Conservation (phyloP, 1,140 invertebrate species). For the Campoletis sonorensis region DNA sequence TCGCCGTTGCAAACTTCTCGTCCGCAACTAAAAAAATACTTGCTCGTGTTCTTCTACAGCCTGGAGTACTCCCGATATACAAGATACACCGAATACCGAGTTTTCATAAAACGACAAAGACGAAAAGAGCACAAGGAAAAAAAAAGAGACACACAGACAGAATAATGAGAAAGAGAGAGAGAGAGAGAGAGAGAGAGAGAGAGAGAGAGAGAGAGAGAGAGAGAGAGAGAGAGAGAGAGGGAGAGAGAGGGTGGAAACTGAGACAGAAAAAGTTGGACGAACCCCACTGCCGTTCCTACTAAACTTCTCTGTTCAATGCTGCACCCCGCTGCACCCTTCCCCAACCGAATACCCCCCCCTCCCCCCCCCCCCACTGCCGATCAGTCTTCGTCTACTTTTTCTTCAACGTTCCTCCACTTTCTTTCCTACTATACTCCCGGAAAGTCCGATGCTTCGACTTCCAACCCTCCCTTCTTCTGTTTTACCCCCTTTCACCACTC, state of each 20-base stretch:
- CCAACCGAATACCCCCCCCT: slow-evolving; percentile 36
- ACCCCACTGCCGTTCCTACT: not conserved
- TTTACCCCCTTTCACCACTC: not conserved
- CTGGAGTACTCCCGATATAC: not conserved
- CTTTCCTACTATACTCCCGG: slow-evolving; percentile 26
- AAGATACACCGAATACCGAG: not conserved
- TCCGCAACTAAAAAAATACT: not conserved
- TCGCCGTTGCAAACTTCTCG: not conserved
- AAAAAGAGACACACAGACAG: too few species aligned
- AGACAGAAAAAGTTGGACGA: not conserved
- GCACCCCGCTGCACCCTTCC: too few species aligned
- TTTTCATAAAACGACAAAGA: slow-evolving; percentile 12
- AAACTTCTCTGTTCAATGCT: slow-evolving; percentile 43
- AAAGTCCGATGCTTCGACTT: slow-evolving; percentile 19
- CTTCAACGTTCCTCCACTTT: slow-evolving; percentile 38
- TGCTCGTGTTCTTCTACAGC: not conserved
- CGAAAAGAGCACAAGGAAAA: not conserved
- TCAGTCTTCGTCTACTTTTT: slow-evolving; percentile 42
- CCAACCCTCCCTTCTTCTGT: not conserved
- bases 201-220: not conserved
- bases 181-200: not conserved
- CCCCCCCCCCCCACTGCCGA: not conserved
- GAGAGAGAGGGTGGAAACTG: not conserved
- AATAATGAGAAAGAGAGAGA: slow-evolving; percentile 5
- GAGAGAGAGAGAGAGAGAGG: not conserved